Conservation (phyloP, 2,888 invertebrate genomes). For the Cryptus viduatorius region DNA sequence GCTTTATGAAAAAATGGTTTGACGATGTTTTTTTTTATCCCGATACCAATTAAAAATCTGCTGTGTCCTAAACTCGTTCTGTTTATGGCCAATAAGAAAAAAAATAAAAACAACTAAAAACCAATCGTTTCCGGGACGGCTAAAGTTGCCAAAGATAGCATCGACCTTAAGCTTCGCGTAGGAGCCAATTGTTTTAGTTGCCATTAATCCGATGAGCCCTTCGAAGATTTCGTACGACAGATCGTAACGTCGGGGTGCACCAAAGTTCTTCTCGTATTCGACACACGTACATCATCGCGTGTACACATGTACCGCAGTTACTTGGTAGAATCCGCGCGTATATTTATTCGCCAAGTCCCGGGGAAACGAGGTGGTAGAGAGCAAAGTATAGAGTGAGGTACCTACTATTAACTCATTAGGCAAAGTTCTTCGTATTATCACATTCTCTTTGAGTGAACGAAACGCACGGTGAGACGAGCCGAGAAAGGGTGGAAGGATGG, state of each 20-base stretch:
- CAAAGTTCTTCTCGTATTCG: neutral
- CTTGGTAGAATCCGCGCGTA: slow-evolving; percentile 2
- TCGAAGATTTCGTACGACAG: neutral
- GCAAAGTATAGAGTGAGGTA: slow-evolving; percentile 71
- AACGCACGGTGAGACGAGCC: slow-evolving; percentile 26
- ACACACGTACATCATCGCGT: slow-evolving; percentile 7
- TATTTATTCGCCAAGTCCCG: slow-evolving; percentile 51
- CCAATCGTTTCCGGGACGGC: no score
- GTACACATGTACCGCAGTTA: neutral
- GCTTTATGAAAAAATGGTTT: no score
- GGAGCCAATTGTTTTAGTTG: no score
- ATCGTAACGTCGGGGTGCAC: slow-evolving; percentile 18
- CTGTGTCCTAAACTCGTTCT: no score
- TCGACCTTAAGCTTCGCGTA: no score
- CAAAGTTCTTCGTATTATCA: slow-evolving; percentile 76
- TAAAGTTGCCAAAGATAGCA: no score
- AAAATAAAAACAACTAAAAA: no score
- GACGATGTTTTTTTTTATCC: no score
- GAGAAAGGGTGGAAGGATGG: neutral
- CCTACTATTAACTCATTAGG: slow-evolving; percentile 83
- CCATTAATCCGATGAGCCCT: neutral
- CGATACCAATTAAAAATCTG: no score
- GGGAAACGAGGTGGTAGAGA: slow-evolving; percentile 54
- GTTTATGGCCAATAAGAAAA: no score
- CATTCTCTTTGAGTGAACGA: slow-evolving; percentile 81